Evolutionary conservation across 1,140 invertebrate species (phyloP).

Genomic region (Drosophila arawakana): DNA sequence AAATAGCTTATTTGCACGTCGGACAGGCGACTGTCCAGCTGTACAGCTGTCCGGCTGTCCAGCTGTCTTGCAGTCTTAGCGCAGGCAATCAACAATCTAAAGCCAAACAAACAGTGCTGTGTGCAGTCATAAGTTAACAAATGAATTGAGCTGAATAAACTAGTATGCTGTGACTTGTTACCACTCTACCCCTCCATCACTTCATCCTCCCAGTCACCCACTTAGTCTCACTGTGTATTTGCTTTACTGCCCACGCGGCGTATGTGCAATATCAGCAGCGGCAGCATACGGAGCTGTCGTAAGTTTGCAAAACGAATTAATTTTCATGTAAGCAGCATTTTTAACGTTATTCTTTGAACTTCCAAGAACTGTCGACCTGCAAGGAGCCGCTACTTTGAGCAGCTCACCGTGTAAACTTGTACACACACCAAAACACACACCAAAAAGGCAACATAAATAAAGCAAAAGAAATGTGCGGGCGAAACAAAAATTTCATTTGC

Average conservation of each 20-base stretch:
- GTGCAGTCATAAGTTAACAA: constrained; percentile 54
- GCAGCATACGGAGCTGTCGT: constrained; percentile 16
- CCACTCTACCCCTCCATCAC: constrained; percentile 9
- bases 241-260: constrained; percentile 32
- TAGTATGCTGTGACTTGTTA: constrained; percentile 14
- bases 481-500: constrained; percentile 62
- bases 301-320: constrained; percentile 59
- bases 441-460: constrained; percentile 12
- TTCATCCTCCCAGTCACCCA: not conserved
- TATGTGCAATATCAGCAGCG: constrained; percentile 48
- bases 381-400: constrained; percentile 3
- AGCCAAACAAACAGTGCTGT: constrained; percentile 34
- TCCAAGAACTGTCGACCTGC: constrained; percentile 18
- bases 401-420: constrained; percentile 33
- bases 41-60: constrained; percentile 4
- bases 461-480: constrained; percentile 21
- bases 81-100: constrained; percentile 28
- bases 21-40: constrained; percentile 33
- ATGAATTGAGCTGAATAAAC: constrained; percentile 39
- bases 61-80: constrained; percentile 26
- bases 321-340: constrained; percentile 59
- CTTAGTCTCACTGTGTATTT: not conserved
- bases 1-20: constrained; percentile 52
- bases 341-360: constrained; percentile 58
- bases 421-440: not conserved